phyloP scores from a whole-genome alignment of 1,140 invertebrate genomes.

The Zaprionus davidi region DNA sequence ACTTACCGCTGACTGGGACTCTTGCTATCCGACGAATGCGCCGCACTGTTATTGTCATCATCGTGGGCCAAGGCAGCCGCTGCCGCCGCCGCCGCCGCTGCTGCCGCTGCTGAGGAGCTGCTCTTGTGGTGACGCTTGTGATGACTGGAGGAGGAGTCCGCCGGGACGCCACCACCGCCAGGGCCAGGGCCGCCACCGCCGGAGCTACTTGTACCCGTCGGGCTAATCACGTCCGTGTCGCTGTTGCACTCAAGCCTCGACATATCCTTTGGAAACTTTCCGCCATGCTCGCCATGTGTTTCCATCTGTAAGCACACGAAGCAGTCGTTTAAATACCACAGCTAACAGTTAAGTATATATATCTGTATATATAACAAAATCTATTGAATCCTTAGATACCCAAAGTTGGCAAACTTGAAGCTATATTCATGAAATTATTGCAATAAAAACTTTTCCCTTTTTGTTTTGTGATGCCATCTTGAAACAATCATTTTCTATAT shows the following conservation, averaged over 20 bases:
- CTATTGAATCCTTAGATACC: too few relatives aligned
- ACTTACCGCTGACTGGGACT: slow-evolving; percentile 88
- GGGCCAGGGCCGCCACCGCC: slow-evolving; percentile 58
- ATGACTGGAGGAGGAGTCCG: slow-evolving; percentile 43
- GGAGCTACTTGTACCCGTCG: slow-evolving; percentile 79
- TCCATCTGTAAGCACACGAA: slow-evolving; percentile 78
- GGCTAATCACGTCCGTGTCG: slow-evolving; percentile 80
- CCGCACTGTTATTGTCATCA: slow-evolving; percentile 87
- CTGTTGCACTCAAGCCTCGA: slow-evolving; percentile 73
- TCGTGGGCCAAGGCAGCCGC: slow-evolving; percentile 84
- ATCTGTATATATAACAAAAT: background rate
- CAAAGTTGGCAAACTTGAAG: too few relatives aligned
- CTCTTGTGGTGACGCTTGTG: slow-evolving; percentile 73
- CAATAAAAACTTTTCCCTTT: too few relatives aligned
- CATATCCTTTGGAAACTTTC: slow-evolving; percentile 76
- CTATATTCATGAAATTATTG: too few relatives aligned
- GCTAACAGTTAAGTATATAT: background rate
- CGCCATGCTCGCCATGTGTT: slow-evolving; percentile 68
- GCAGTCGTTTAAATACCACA: background rate
- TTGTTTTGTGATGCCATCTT: too few relatives aligned
- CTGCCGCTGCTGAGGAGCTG: slow-evolving; percentile 31
- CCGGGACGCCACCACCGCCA: slow-evolving; percentile 18
- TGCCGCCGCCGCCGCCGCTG: slow-evolving; percentile 32
- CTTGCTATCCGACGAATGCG: slow-evolving; percentile 87
- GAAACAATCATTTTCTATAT: too few relatives aligned